Base-by-base conservation (phyloP, 2,113 vertebrate genomes). In the Galeopterus variegatus region DNA sequence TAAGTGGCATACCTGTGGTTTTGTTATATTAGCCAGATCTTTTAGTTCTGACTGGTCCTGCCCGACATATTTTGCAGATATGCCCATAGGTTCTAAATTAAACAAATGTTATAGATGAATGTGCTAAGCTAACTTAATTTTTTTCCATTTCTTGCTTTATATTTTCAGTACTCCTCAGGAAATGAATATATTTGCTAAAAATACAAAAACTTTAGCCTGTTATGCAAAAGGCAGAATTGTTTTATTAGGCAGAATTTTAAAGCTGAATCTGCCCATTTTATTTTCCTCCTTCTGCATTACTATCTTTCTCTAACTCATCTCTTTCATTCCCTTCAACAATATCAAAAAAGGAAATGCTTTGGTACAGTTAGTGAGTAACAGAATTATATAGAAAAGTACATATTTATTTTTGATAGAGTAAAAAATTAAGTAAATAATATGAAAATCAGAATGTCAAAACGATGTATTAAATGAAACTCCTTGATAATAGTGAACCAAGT, bases 131-230 rank as follows among this genome's bases (percentile, higher is more conserved):
- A 19, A 82, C 26, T 93, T 65, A 75, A 60, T 15, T 80, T 95
- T 95, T 54, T 86, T 89, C 28, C 15, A n/a, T 91, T 97, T 86
- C 24, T 90, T 7, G 6, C 41, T 88, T 91, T 94, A 26, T 86
- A 91, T 91, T 96, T 95, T 89, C 13, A 83, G 0, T 79, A 64
- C 45, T 91, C n/a, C 62, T 79, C 18, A 54, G 72, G 67, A 96
- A 92, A 92, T 85, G 26, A 75, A 89, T 90, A 41, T 52, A 54
- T 94, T 94, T 82, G 26, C 45, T 77, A 86, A 89, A 58, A 85
- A 67, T 69, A 19, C 26, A 33, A 88, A 94, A 83, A 12, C 18
- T 79, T 75, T 91, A 69, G 19, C 28, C n/a, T 96, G 15, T 73
- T 69, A 75, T 86, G 67, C 26, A 93, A 81, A 95, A 82, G 88